Percentiles rank a stretch among this genome's conserved stretches.
Evolutionary conservation across 1,140 invertebrate species (phyloP).

Genomic region (Homalodisca vitripennis): DNA sequence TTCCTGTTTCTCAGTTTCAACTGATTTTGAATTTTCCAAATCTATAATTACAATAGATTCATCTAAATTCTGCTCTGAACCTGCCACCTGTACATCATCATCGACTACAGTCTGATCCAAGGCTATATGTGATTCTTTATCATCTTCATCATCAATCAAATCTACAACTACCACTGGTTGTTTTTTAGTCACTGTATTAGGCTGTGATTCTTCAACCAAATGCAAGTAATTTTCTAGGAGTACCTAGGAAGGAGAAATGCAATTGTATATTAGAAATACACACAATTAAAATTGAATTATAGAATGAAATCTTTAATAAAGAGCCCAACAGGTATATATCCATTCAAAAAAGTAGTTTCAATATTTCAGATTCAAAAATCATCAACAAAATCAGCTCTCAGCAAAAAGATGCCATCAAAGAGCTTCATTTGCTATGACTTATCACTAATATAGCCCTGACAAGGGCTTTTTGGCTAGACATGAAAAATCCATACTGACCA

Average conservation of each 20-base stretch:
- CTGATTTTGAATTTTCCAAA: too few species aligned
- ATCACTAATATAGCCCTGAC: neutral
- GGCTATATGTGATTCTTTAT: too few species aligned
- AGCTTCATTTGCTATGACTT: neutral
- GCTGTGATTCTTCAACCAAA: too few species aligned
- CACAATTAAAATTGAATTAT: neutral
- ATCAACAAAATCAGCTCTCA: neutral
- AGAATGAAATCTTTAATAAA: neutral
- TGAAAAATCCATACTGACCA: neutral
- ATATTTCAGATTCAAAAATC: neutral
- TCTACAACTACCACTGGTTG: too few species aligned
- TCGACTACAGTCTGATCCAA: too few species aligned
- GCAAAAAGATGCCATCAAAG: constrained; percentile 16
- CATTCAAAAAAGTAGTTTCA: neutral
- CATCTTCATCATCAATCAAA: too few species aligned
- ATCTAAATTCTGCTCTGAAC: too few species aligned
- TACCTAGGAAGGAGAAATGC: neutral
- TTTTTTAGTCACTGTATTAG: too few species aligned
- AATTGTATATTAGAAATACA: neutral
- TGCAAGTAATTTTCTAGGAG: too few species aligned
- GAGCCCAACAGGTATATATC: neutral
- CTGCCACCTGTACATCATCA: too few species aligned
- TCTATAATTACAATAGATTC: too few species aligned
- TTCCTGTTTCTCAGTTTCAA: too few species aligned
- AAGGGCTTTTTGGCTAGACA: constrained; percentile 8